A percentile compares a stretch with the other conserved stretches of the same genome.
phyloP scores from a whole-genome alignment of 2,113 vertebrate genomes.

The Aramus guarauna region DNA sequence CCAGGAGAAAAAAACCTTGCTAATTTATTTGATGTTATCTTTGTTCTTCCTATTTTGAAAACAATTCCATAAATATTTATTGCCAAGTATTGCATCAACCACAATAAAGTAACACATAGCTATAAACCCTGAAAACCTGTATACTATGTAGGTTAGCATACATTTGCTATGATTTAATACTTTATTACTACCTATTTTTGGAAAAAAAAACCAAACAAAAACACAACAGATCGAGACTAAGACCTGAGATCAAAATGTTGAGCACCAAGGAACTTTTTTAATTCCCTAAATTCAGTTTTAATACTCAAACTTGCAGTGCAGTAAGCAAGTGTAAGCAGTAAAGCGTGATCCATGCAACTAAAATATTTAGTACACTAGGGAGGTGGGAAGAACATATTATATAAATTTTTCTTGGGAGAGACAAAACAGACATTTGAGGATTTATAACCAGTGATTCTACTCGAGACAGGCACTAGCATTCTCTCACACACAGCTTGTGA shows the following conservation, averaged over 20 bases:
- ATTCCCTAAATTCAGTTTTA: neutral
- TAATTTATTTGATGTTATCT: conserved; percentile 33
- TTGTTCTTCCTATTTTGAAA: conserved; percentile 27
- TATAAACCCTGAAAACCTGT: neutral
- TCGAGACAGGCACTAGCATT: neutral
- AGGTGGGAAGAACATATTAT: neutral
- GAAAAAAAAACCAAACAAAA: neutral
- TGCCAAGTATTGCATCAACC: neutral
- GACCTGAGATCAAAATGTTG: neutral
- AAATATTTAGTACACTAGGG: neutral
- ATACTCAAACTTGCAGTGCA: neutral
- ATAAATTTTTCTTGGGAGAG: neutral
- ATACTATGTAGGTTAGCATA: neutral
- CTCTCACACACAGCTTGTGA: neutral
- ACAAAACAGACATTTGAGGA: neutral
- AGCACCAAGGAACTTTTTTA: neutral
- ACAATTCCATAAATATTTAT: conserved; percentile 45
- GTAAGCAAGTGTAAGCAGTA: neutral
- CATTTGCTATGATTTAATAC: neutral
- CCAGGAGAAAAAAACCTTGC: neutral
- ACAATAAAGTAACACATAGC: conserved; percentile 15
- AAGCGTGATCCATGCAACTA: neutral
- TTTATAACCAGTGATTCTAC: neutral
- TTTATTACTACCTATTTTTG: neutral
- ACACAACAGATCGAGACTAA: neutral